phyloP scores from a whole-genome alignment of 2,113 vertebrate genomes.

The Phalacrocorax aristotelis region DNA sequence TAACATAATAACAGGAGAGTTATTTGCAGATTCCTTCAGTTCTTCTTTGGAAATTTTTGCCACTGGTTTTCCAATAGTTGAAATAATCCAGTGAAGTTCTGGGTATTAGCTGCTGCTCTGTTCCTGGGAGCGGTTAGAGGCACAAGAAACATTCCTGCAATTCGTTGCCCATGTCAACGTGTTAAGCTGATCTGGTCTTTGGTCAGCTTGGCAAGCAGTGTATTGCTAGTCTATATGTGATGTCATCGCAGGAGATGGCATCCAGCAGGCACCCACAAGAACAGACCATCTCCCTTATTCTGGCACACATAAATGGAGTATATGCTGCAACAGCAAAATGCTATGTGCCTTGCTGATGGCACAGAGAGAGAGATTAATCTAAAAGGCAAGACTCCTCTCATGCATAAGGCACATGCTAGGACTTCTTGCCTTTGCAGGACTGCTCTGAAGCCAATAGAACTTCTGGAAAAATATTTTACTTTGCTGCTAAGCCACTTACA shows the following conservation, averaged over 20 bases:
- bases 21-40: neutral
- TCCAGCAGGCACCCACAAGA: neutral
- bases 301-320: neutral
- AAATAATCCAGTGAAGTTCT: neutral
- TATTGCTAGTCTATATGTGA: neutral
- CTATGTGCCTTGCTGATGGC: neutral
- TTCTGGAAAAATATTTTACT: neutral
- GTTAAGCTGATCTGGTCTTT: neutral
- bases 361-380: neutral
- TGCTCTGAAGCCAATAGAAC: neutral
- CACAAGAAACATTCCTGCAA: neutral
- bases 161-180: rapidly evolving
- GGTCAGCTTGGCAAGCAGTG: neutral
- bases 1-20: neutral
- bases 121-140: neutral
- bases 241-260: neutral
- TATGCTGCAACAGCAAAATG: no score
- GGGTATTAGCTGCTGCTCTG: neutral
- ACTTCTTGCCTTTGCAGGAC: neutral
- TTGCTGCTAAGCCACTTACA: neutral
- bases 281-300: neutral
- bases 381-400: neutral
- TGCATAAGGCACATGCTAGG: rapidly evolving
- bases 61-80: neutral
- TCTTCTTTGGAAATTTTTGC: neutral